phyloP scores from a whole-genome alignment of 2,797 vertebrate species.

The Catamblyrhynchus diadema region DNA sequence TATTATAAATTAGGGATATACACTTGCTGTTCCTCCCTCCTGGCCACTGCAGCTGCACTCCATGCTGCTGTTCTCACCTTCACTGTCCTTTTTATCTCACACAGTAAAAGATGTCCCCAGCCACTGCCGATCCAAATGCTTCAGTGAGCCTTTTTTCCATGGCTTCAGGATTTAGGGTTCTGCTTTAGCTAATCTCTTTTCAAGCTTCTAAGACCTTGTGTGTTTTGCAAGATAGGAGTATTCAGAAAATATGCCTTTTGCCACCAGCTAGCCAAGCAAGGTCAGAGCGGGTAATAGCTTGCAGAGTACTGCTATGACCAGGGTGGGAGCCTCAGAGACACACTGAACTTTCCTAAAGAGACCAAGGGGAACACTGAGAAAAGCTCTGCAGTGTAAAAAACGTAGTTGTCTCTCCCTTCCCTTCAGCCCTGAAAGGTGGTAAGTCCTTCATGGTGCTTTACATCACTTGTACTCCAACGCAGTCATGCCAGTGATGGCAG shows the following conservation, averaged over 20 bases:
- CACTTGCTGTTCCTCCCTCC: background rate
- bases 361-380: background rate
- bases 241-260: slow-evolving; percentile 1
- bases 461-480: background rate
- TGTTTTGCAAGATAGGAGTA: slow-evolving; percentile 50
- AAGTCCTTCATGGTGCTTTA: background rate
- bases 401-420: background rate
- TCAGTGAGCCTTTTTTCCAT: background rate
- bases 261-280: background rate
- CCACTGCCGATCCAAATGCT: slow-evolving; percentile 18
- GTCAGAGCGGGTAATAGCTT: background rate
- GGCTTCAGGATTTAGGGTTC: slow-evolving; percentile 36
- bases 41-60: rapidly evolving
- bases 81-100: background rate
- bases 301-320: rapidly evolving
- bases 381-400: background rate
- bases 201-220: slow-evolving; percentile 41
- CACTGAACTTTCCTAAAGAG: background rate
- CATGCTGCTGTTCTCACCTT: background rate
- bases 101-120: background rate
- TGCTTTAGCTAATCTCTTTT: slow-evolving; percentile 60
- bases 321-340: background rate
- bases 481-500: background rate
- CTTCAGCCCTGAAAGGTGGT: background rate
- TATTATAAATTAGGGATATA: background rate